phyloP scores from a whole-genome alignment of 2,888 invertebrate species.

The Caenorhabditis imperialis region DNA sequence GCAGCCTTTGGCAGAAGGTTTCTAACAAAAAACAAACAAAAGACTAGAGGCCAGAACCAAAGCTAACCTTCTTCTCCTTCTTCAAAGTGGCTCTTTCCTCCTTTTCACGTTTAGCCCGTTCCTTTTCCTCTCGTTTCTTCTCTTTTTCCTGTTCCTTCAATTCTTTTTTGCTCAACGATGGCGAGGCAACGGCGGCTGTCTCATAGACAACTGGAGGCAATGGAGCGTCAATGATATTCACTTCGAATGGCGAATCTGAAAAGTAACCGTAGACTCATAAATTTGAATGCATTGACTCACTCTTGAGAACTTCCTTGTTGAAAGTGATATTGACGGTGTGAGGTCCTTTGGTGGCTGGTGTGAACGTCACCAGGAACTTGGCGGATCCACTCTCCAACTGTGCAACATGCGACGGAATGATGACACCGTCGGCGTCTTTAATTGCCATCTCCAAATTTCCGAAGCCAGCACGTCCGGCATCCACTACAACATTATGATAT shows the following conservation, averaged over 20 bases:
- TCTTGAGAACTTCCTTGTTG: constrained; percentile 86
- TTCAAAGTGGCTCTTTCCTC: constrained; percentile 70
- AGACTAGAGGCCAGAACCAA: not conserved
- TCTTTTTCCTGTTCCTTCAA: constrained; percentile 66
- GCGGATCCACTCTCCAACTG: constrained; percentile 78
- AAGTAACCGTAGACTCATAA: constrained; percentile 12
- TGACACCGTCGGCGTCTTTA: constrained; percentile 89
- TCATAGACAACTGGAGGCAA: constrained; percentile 27
- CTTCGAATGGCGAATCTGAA: constrained; percentile 86
- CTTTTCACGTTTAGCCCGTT: constrained; percentile 73
- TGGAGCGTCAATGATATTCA: constrained; percentile 81
- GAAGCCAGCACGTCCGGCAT: constrained; percentile 96
- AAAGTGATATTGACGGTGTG: constrained; percentile 97
- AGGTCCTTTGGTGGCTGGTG: constrained; percentile 92
- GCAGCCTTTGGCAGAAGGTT: constrained; percentile 35
- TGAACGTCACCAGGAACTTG: constrained; percentile 92
- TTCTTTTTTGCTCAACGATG: constrained; percentile 62
- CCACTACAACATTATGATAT: constrained; percentile 82
- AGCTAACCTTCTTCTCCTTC: constrained; percentile 62
- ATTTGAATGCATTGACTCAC: constrained; percentile 41
- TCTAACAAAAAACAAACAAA: constrained; percentile 26
- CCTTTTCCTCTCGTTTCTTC: constrained; percentile 68
- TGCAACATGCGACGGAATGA: constrained; percentile 78
- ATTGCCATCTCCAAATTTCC: constrained; percentile 94
- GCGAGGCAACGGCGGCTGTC: constrained; percentile 49